Base-by-base conservation (phyloP, 2,113 vertebrate genomes). In the Cephalopholis sonnerati region DNA sequence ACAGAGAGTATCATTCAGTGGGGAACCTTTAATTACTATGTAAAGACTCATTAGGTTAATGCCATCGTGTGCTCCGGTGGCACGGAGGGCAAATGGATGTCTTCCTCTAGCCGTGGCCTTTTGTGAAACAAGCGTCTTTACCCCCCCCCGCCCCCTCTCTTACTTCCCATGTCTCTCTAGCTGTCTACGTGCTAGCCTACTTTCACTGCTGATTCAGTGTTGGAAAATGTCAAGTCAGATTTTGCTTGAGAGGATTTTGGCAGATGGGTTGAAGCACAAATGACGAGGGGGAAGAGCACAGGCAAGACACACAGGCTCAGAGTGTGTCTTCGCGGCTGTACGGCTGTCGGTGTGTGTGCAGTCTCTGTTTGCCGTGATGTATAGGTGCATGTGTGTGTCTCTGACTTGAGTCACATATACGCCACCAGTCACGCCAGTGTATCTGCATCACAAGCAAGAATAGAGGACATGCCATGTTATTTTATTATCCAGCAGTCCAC, bases 31-130 rank as follows among this genome's bases (percentile, higher is more conserved):
- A 94, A 95, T 94, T 95, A 94, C 86, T 88, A 92, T 89, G 90
- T 94, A 93, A 94, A 93, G 91, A 93, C 92, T 93, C 92, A 93
- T 93, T 95, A 94, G 89, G 91, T 92, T 90, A 87, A 93, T 92
- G 87, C 82, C 85, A 85, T 72, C 51, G 64, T 81, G 88, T 83
- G 39, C 87, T 80, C 86, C 13, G 7, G 84, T 88, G 85, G 85
- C 88, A 83, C 24, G 1, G 65, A 83, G 90, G 87, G 64, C 88
- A 85, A 87, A 89, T 88, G 59, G 81, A 93, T 87, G 83, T 86
- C 92, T 93, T 95, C 91, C 90, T 92, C 54, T 54, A 62, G 46
- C 63, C 24, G 27, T 90, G 90, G 86, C 84, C 91, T 92, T 93
- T 92, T 83, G 82, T 71, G 89, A 85, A 81, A 87, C 76, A 89